These are phyloP conservation scores for Cynaeus angustus DNA, from an alignment of 2,888 invertebrate species.

Conservation along the genomic window DNA sequence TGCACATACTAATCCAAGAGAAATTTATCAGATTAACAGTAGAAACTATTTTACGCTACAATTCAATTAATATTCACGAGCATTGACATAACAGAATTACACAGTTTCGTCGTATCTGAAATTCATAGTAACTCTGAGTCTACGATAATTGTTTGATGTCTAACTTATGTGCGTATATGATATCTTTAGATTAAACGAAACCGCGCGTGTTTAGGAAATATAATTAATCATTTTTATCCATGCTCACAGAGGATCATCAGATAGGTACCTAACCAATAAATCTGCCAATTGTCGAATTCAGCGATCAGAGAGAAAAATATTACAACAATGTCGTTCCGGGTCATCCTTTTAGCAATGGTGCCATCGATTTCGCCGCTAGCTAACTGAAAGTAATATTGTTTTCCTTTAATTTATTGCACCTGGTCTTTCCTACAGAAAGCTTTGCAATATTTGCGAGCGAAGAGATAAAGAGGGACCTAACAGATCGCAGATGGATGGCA, in stretches of 20 bases:
- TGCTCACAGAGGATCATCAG: slow-evolving; percentile 10
- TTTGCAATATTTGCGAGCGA: slow-evolving; percentile 20
- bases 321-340: slow-evolving; percentile 9
- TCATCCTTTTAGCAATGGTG: slow-evolving; percentile 12
- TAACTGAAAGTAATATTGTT: slow-evolving; percentile 41
- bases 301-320: slow-evolving; percentile 22
- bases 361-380: slow-evolving; percentile 21
- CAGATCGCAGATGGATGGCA: slow-evolving; percentile 15
- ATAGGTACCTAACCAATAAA: slow-evolving; percentile 16
- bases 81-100: slow-evolving; percentile 1
- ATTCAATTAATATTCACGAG: slow-evolving; percentile 19
- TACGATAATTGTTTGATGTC: neutral
- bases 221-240: slow-evolving; percentile 29
- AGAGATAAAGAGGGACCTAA: slow-evolving; percentile 21
- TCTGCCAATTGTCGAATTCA: slow-evolving; percentile 28
- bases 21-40: slow-evolving; percentile 14
- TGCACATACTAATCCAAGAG: slow-evolving; percentile 8
- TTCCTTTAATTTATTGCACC: slow-evolving; percentile 42
- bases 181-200: no score
- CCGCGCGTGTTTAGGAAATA: neutral
- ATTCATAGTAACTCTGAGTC: neutral
- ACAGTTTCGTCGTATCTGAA: neutral
- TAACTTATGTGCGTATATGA: no score
- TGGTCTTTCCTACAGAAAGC: slow-evolving; percentile 10
- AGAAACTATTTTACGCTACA: neutral